Evolutionary conservation across 2,113 vertebrate genomes (phyloP).

Genomic region (Montifringilla adamsi): DNA sequence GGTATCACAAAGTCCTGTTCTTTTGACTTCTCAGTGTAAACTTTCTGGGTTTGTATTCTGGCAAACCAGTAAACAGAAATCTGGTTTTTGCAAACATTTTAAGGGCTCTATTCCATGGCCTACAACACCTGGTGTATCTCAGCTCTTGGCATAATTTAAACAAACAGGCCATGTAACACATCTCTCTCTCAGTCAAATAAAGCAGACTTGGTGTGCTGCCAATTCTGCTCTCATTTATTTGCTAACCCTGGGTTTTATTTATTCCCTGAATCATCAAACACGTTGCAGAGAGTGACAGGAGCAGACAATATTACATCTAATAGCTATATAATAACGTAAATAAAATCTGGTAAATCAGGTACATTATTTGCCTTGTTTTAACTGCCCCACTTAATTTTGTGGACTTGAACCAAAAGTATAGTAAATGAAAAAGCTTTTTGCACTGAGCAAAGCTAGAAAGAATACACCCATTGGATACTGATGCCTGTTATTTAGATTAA

Average conservation of each 20-base stretch:
- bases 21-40: neutral
- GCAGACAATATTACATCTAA: slow-evolving; percentile 59
- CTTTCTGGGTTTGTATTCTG: neutral
- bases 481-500: neutral
- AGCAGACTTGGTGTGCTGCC: slow-evolving; percentile 62
- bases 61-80: slow-evolving; percentile 31
- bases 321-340: slow-evolving; percentile 65
- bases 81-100: slow-evolving; percentile 11
- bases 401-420: slow-evolving; percentile 11
- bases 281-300: slow-evolving; percentile 61
- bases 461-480: neutral
- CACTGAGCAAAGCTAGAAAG: neutral
- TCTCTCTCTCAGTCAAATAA: slow-evolving; percentile 60
- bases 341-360: slow-evolving; percentile 65
- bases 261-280: slow-evolving; percentile 52
- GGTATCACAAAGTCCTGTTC: neutral
- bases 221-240: slow-evolving; percentile 62
- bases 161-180: slow-evolving; percentile 48
- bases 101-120: neutral
- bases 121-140: slow-evolving; percentile 55
- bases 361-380: slow-evolving; percentile 16
- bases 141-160: slow-evolving; percentile 52
- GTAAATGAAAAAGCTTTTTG: slow-evolving; percentile 41
- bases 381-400: slow-evolving; percentile 35
- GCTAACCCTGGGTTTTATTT: slow-evolving; percentile 58